These are phyloP conservation scores for Geophilus truncorum DNA, from an alignment of 2,888 invertebrate genomes.

Conservation along the genomic window DNA sequence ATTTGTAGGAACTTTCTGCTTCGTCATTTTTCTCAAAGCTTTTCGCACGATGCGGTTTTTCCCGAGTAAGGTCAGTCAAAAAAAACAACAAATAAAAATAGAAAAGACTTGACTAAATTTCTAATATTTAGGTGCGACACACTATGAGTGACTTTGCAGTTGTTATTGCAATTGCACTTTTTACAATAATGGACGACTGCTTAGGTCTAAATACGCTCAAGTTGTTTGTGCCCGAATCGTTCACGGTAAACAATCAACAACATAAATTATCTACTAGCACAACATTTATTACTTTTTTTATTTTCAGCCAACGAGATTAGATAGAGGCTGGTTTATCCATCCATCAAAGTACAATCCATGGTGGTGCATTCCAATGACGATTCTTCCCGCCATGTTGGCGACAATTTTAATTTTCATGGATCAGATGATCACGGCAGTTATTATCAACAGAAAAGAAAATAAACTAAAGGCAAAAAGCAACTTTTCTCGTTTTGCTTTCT, in stretches of 20 bases:
- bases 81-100: no score
- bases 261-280: neutral
- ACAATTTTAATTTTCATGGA: conserved; percentile 56
- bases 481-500: neutral
- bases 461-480: conserved; percentile 49
- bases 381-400: conserved; percentile 52
- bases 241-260: conserved; percentile 33
- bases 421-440: conserved; percentile 56
- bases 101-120: neutral
- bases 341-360: conserved; percentile 43
- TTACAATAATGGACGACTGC: conserved; percentile 49
- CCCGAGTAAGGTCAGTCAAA: conserved; percentile 44
- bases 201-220: conserved; percentile 52
- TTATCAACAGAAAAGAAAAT: conserved; percentile 55
- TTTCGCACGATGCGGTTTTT: conserved; percentile 45
- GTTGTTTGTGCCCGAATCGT: conserved; percentile 48
- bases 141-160: conserved; percentile 54
- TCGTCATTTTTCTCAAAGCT: conserved; percentile 44
- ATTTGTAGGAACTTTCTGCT: conserved; percentile 46
- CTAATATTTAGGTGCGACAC: conserved; percentile 48
- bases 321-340: conserved; percentile 39
- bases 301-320: conserved; percentile 37
- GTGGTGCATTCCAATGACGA: conserved; percentile 49
- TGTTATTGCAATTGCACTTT: conserved; percentile 51
- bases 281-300: neutral